phyloP scores from a whole-genome alignment of 2,797 vertebrate genomes.

The Propithecus deckenii region DNA sequence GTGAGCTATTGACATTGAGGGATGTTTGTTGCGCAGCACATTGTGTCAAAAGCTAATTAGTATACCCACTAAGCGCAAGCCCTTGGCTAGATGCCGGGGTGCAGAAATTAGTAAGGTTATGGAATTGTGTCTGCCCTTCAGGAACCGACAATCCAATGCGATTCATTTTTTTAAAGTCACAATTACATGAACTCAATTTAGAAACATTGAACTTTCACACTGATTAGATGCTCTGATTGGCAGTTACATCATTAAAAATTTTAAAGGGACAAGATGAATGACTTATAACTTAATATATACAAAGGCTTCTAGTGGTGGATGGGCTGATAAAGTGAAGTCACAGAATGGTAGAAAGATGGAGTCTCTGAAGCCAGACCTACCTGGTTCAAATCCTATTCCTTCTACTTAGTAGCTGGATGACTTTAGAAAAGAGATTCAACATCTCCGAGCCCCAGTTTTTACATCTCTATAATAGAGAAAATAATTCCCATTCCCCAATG shows the following conservation, averaged over 20 bases:
- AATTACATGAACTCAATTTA: conserved; percentile 40
- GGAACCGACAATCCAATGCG: background rate
- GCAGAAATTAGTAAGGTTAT: background rate
- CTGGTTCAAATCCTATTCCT: background rate
- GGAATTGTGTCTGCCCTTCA: background rate
- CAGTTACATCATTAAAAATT: background rate
- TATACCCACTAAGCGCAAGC: background rate
- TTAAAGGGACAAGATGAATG: conserved; percentile 24
- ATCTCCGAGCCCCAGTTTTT: background rate
- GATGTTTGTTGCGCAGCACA: background rate
- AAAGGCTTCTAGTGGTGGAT: background rate
- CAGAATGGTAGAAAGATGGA: background rate
- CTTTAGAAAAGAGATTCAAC: background rate
- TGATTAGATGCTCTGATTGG: background rate
- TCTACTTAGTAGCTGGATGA: background rate
- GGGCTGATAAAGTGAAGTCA: background rate
- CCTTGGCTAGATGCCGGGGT: background rate
- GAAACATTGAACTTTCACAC: conserved; percentile 4
- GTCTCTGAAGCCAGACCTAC: background rate
- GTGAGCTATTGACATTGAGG: background rate
- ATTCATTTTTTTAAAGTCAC: background rate
- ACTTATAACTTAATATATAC: background rate
- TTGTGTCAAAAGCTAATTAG: background rate
- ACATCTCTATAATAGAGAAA: background rate
- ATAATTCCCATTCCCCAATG: background rate